These are phyloP conservation scores for Phalera bucephala DNA, from an alignment of 2,888 invertebrate species.

Conservation along the genomic window DNA sequence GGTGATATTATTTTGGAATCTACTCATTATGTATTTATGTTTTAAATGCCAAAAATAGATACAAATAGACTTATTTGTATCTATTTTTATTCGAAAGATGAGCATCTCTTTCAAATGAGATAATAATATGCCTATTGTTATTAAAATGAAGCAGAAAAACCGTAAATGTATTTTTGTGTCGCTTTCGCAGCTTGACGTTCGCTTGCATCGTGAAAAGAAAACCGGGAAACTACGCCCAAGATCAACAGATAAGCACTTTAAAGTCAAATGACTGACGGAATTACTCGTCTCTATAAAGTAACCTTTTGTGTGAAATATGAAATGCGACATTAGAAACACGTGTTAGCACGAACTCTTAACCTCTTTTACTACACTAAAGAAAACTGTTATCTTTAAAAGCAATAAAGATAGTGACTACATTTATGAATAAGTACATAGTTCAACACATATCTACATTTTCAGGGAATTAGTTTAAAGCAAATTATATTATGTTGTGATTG, in stretches of 20 bases:
- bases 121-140: background rate
- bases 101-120: constrained; percentile 1
- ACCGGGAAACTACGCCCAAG: constrained; percentile 7
- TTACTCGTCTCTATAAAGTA: too few species aligned
- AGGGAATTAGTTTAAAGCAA: too few species aligned
- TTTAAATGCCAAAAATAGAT: too few species aligned
- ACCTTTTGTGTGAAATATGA: too few species aligned
- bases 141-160: constrained; percentile 1
- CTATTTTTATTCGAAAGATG: background rate
- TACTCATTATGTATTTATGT: too few species aligned
- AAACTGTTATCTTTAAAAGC: constrained; percentile 2
- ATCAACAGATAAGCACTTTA: constrained; percentile 1
- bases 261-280: too few species aligned
- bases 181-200: background rate
- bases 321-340: constrained; percentile 12
- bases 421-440: too few species aligned
- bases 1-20: too few species aligned
- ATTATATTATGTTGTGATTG: too few species aligned
- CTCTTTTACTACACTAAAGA: constrained; percentile 2
- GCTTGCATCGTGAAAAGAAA: background rate
- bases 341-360: constrained; percentile 16
- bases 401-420: too few species aligned
- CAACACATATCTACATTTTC: too few species aligned
- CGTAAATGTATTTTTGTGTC: background rate
- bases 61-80: too few species aligned